Conservation (phyloP, 2,797 vertebrate species). For the Sebastes itinus region DNA sequence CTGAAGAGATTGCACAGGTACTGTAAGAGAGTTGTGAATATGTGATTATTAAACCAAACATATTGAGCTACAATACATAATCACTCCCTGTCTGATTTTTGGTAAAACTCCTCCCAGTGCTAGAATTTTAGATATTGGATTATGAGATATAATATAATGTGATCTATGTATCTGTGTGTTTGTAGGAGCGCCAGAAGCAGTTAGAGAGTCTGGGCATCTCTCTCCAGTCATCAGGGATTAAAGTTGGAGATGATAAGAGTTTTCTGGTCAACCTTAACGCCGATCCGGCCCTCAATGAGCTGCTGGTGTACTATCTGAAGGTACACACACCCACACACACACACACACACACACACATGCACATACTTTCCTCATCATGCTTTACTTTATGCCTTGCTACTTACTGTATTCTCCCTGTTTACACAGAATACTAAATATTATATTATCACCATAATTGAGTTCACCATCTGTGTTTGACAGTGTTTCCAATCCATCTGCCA, state of each 20-base stretch:
- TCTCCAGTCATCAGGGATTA: slow-evolving; percentile 96
- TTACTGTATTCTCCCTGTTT: not conserved
- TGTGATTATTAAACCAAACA: not conserved
- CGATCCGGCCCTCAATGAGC: slow-evolving; percentile 97
- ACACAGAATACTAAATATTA: not conserved
- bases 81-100: not conserved
- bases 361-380: not conserved
- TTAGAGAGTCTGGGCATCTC: slow-evolving; percentile 97
- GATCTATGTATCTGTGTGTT: not conserved
- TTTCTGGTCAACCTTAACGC: slow-evolving; percentile 98
- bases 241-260: slow-evolving; percentile 96
- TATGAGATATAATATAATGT: too few relatives aligned
- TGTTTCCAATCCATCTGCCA: not conserved
- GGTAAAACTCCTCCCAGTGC: not conserved
- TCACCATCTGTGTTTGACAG: not conserved
- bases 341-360: not conserved
- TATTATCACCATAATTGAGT: not conserved
- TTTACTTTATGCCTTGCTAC: not conserved
- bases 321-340: slow-evolving; percentile 61
- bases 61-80: not conserved
- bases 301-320: slow-evolving; percentile 98
- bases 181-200: slow-evolving; percentile 95
- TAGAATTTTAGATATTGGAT: not conserved
- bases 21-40: not conserved
- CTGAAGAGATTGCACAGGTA: slow-evolving; percentile 92